Conservation (phyloP, 2,888 invertebrate genomes). For the Hypsopygia costalis region DNA sequence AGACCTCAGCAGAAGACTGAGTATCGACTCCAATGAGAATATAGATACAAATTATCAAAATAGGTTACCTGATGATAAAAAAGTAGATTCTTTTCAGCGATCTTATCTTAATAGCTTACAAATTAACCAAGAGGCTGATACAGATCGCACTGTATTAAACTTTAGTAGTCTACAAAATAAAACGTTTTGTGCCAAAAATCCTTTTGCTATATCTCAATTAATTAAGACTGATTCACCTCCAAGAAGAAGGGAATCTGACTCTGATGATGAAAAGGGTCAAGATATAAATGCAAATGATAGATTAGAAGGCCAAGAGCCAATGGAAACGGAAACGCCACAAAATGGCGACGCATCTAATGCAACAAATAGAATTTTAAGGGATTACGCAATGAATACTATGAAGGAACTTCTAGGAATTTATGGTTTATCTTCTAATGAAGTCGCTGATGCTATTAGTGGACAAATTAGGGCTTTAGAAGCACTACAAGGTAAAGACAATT, state of each 20-base stretch:
- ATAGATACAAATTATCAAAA: slow-evolving; percentile 73
- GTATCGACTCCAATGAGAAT: slow-evolving; percentile 76
- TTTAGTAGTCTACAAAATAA: slow-evolving; percentile 76
- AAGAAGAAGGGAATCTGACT: slow-evolving; percentile 74
- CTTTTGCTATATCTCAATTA: slow-evolving; percentile 78
- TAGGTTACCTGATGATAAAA: slow-evolving; percentile 66
- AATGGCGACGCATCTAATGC: slow-evolving; percentile 69
- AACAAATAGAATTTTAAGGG: slow-evolving; percentile 84
- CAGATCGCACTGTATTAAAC: slow-evolving; percentile 65
- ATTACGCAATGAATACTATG: slow-evolving; percentile 90
- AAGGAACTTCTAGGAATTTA: slow-evolving; percentile 88
- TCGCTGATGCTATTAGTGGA: slow-evolving; percentile 84
- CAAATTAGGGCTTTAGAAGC: slow-evolving; percentile 85
- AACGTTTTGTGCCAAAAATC: slow-evolving; percentile 79
- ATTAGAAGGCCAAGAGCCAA: slow-evolving; percentile 50
- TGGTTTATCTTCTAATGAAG: slow-evolving; percentile 85
- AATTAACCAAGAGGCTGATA: slow-evolving; percentile 54
- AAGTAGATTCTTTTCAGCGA: slow-evolving; percentile 68
- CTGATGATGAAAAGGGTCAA: slow-evolving; percentile 72
- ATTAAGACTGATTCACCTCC: slow-evolving; percentile 78
- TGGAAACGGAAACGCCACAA: slow-evolving; percentile 54
- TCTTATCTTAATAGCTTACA: slow-evolving; percentile 75
- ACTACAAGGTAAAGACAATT: slow-evolving; percentile 81
- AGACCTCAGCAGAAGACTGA: slow-evolving; percentile 72
- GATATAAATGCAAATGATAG: slow-evolving; percentile 74